Base-by-base conservation (phyloP, 2,797 vertebrate species). In the Botia kubotai region DNA sequence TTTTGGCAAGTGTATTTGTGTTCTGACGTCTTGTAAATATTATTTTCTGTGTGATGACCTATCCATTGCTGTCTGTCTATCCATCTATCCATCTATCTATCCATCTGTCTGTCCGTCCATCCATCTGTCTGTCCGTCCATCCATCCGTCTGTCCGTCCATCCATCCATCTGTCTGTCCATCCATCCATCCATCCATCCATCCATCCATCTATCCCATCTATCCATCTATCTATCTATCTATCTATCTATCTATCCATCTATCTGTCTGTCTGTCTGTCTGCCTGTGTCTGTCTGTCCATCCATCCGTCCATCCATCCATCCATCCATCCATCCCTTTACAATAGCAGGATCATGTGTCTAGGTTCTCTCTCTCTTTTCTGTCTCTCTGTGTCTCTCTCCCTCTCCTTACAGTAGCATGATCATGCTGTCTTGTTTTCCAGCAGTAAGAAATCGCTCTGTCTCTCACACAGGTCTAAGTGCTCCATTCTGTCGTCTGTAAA, bases 341-440 rank as follows among this genome's bases (percentile, higher is more conserved):
- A 33, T 33, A 33, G 33, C 33, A 33, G 4, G 33, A 33, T 33
- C 33, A 33, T 33, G 33, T 33, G 4, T 10, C 70, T 39, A 46
- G 43, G 43, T 19, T 57, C n/a, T 57, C 53, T 57, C 53, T 19
- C 53, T 57, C 53, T 57, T 26, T 26, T 26, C 53, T 19, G 4
- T 19, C 53, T 19, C 53, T n/a, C 53, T n/a, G 3, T n/a, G 23
- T 52, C 21, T 14, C 70, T 83, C 76, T 79, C 68, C 82, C 57
- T 72, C 52, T 76, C 46, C 11, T 2, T 63, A 21, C 36, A 89
- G 82, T 66, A 83, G 88, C 89, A 91, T 88, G 78, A 73, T 89
- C 92, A 86, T 87, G 69, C 92, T 84, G 75, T 93, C 95, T 92
- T 93, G 93, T 96, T 95, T 96, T 93, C 87, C 90, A 90, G 89